Conservation (phyloP, 2,113 vertebrate species). For the Tor tambroides region DNA sequence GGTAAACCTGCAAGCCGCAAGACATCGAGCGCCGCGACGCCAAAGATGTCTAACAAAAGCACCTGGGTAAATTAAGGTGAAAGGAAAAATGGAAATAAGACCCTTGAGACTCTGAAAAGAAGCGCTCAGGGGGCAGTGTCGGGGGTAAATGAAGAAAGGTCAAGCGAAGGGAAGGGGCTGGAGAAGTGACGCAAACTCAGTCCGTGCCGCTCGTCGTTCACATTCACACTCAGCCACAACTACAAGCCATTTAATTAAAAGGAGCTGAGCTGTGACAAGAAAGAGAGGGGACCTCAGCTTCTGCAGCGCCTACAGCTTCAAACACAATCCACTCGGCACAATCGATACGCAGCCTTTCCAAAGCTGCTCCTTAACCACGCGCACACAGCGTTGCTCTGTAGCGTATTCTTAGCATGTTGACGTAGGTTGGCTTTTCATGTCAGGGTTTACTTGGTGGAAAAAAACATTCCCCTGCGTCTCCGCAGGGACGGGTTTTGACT, state of each 20-base stretch:
- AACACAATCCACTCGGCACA: conserved; percentile 53
- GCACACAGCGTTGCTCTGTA: neutral
- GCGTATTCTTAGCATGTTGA: conserved; percentile 38
- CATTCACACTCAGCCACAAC: conserved; percentile 64
- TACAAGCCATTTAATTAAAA: conserved; percentile 67
- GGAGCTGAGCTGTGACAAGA: conserved; percentile 71
- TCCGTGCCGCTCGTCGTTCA: conserved; percentile 54
- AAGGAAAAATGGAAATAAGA: conserved; percentile 12
- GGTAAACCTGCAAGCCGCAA: conserved; percentile 17
- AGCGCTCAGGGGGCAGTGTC: conserved; percentile 15
- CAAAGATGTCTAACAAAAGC: neutral
- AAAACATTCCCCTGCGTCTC: conserved; percentile 45
- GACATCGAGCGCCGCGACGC: neutral
- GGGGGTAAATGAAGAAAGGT: conserved; percentile 47
- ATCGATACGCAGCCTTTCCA: conserved; percentile 48
- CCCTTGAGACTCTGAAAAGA: conserved; percentile 20
- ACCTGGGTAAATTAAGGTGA: conserved; percentile 28
- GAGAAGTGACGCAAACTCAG: conserved; percentile 25
- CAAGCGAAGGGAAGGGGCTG: conserved; percentile 28
- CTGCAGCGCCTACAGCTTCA: conserved; percentile 58
- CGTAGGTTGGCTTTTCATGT: conserved; percentile 13
- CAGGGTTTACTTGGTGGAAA: conserved; percentile 33
- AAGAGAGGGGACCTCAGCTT: conserved; percentile 60
- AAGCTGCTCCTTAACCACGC: conserved; percentile 19
- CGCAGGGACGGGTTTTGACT: conserved; percentile 45